Conservation (phyloP, 2,113 vertebrate genomes). For the Raja brachyura region DNA sequence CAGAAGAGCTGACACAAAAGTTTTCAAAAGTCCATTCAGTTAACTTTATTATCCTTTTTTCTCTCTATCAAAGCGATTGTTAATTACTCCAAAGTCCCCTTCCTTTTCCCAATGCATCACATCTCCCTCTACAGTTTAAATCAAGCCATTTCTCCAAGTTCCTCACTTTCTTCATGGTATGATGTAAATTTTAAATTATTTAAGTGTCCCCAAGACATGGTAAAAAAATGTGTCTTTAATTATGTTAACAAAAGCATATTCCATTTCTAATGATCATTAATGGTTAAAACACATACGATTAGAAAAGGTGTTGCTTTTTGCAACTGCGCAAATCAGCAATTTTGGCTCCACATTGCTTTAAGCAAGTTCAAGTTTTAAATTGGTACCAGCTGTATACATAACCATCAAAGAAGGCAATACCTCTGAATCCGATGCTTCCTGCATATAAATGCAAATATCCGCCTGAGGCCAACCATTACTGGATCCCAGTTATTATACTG, state of each 20-base stretch:
- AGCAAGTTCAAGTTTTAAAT: not conserved
- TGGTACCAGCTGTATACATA: not conserved
- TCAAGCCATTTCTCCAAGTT: not conserved
- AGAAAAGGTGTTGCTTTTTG: not conserved
- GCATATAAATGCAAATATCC: slow-evolving; percentile 83
- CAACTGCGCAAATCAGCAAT: not conserved
- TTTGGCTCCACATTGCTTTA: not conserved
- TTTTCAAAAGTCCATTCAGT: too few species aligned
- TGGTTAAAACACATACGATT: not conserved
- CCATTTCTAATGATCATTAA: not conserved
- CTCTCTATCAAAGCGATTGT: not conserved
- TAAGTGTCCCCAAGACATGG: not conserved
- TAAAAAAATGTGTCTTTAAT: not conserved
- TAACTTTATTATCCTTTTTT: too few species aligned
- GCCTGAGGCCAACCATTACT: slow-evolving; percentile 83
- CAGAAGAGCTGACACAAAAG: too few species aligned
- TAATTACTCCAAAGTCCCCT: not conserved
- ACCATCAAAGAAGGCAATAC: slow-evolving; percentile 50
- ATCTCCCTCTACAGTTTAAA: not conserved
- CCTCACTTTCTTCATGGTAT: not conserved
- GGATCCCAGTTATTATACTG: slow-evolving; percentile 99
- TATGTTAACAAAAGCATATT: not conserved
- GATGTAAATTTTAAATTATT: not conserved
- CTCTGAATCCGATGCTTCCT: slow-evolving; percentile 84
- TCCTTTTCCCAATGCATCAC: not conserved